These are phyloP conservation scores for Cyphomyrus discorhynchus DNA, from an alignment of 2,113 vertebrate genomes.

Conservation along the genomic window DNA sequence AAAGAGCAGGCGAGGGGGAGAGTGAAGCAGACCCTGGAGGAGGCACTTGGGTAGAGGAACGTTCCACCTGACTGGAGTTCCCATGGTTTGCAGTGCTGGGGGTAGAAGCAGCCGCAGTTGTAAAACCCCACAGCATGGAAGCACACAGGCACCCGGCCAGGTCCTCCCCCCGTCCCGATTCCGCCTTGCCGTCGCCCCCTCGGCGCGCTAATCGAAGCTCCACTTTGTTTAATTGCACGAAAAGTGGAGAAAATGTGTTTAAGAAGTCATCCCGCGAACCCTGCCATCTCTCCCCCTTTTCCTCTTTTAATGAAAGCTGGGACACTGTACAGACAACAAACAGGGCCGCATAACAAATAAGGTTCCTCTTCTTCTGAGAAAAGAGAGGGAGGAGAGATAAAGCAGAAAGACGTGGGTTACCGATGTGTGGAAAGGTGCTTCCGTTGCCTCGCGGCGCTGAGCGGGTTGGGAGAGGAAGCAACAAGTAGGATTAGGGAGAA, in stretches of 20 bases:
- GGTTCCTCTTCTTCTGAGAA: slow-evolving; percentile 47
- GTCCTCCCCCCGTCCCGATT: slow-evolving; percentile 95
- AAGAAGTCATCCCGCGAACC: slow-evolving; percentile 86
- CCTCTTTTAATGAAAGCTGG: slow-evolving; percentile 81
- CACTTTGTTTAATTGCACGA: slow-evolving; percentile 99
- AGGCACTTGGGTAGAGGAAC: slow-evolving; percentile 54
- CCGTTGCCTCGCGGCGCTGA: slow-evolving; percentile 51
- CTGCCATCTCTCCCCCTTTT: slow-evolving; percentile 27
- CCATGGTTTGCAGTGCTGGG: slow-evolving; percentile 93
- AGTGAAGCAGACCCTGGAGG: slow-evolving; percentile 21
- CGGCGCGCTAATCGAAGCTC: slow-evolving; percentile 98
- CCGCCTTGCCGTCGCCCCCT: slow-evolving; percentile 95
- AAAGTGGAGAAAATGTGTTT: slow-evolving; percentile 95
- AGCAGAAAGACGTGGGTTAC: slow-evolving; percentile 62
- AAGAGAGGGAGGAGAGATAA: not conserved
- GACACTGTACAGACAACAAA: slow-evolving; percentile 88
- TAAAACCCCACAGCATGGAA: slow-evolving; percentile 94
- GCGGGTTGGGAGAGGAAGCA: slow-evolving; percentile 59
- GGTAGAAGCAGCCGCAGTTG: slow-evolving; percentile 98
- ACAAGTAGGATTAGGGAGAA: slow-evolving; percentile 79
- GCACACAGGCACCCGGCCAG: slow-evolving; percentile 95
- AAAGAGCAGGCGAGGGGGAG: slow-evolving; percentile 62
- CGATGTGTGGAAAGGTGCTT: slow-evolving; percentile 69
- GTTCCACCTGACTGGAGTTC: slow-evolving; percentile 99
- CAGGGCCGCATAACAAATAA: slow-evolving; percentile 84